Base-by-base conservation (phyloP, 2,113 vertebrate species). In the Litocranius walleri region DNA sequence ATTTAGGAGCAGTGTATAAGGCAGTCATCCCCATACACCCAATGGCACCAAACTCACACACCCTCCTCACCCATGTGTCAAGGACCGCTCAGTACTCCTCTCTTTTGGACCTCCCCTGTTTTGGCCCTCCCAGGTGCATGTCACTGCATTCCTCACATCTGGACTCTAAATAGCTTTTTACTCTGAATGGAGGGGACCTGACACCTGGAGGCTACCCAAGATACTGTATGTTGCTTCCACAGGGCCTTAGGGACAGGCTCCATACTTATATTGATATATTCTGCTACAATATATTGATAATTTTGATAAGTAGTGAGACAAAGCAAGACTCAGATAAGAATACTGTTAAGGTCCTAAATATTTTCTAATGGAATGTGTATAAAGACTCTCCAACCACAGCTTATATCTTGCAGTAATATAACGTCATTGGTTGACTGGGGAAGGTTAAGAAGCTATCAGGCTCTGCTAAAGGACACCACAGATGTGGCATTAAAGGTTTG, bases 381-480 rank as follows among this genome's bases (percentile, higher is more conserved):
- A 48, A 78, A 30, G 43, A 16, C 77, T 78, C 43, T 27, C 43
- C 77, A 78, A 45, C 43, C 14, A 78, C 0, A 2, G 43, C 43
- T 77, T 21, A 43, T 40, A 43, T 77, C 71, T 43, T 12, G 0
- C 40, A 77, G 40, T 25, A 77, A 77, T 71, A n/a, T 71, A 36
- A 71, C 0, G 0, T 5, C 64, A 78, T 29, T 78, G 23, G 6
- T 29, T 78, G 43, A 48, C 43, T 78, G 43, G 7, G 3, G 27
- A 78, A 30, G 14, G 43, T 30, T 17, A 78, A 45, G 12, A 48
- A 48, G 13, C 25, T 45, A 78, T 78, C 23, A 8, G 43, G 25
- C 7, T 48, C 25, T 78, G 8, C 14, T 29, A 43, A 30, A 30
- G 43, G 25, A 48, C 74, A 78, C 14, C 14, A 29, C 4, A 2